A percentile compares a stretch with the other conserved stretches of the same genome.
phyloP scores from a whole-genome alignment of 2,888 invertebrate species.

The Plebejus melissa region DNA sequence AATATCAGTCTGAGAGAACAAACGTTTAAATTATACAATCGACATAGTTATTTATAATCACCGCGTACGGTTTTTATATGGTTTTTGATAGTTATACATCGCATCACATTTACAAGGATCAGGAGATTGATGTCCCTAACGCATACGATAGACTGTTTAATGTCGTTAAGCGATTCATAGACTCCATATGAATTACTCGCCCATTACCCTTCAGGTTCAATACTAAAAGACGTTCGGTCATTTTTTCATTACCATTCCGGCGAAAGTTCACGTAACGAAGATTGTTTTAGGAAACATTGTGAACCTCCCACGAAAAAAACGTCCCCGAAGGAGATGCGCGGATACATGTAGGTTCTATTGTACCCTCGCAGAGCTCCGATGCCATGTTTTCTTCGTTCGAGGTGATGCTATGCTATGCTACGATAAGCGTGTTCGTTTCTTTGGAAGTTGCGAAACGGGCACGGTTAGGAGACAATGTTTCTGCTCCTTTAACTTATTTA shows the following conservation, averaged over 20 bases:
- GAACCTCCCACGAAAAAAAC: constrained; percentile 65
- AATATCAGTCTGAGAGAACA: constrained; percentile 47
- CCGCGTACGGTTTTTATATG: constrained; percentile 20
- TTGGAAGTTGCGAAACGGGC: constrained; percentile 74
- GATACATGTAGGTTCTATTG: constrained; percentile 57
- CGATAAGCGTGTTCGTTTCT: constrained; percentile 61
- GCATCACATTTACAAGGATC: constrained; percentile 22
- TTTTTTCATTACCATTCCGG: constrained; percentile 23
- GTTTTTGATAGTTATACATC: constrained; percentile 28
- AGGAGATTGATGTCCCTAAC: constrained; percentile 2
- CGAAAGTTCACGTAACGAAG: constrained; percentile 38
- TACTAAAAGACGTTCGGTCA: constrained; percentile 9
- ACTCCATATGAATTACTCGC: constrained; percentile 14
- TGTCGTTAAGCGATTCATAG: constrained; percentile 16
- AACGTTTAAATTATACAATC: constrained; percentile 41
- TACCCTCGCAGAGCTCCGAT: constrained; percentile 62
- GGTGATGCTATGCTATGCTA: constrained; percentile 40
- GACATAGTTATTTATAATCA: constrained; percentile 31
- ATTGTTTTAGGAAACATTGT: constrained; percentile 60
- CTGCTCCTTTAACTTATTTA: constrained; percentile 51
- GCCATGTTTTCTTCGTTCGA: constrained; percentile 64
- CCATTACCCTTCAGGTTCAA: constrained; percentile 1
- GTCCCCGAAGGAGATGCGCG: constrained; percentile 51
- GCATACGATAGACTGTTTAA: neutral
- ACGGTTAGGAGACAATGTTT: constrained; percentile 60